Base-by-base conservation (phyloP, 2,888 invertebrate genomes). In the Agriopis aurantiaria region DNA sequence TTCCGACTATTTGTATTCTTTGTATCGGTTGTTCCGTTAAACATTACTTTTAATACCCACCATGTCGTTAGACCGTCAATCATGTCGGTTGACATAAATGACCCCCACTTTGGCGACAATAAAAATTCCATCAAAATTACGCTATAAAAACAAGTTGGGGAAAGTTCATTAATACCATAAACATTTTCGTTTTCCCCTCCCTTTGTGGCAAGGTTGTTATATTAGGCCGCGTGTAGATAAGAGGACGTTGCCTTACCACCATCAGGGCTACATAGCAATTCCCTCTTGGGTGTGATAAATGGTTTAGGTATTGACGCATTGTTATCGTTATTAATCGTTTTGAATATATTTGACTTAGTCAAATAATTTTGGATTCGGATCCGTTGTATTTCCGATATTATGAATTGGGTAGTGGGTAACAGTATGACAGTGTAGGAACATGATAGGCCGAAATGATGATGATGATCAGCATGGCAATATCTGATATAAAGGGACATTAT, bases 141-240 rank as follows among this genome's bases (percentile, higher is more conserved):
- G 76, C 84, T 78, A 80, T 85, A 85, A 85, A 85, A 85, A 84
- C 78, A 85, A 84, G 85, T 85, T 80, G 78, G 80, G 83, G 79
- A 83, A 86, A 87, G 82, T 88, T 88, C 86, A 85, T 88, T 89
- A 87, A 83, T 83, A 81, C 75, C 79, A 83, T 85, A 84, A 88
- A 85, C 83, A 86, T 85, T 87, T 82, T 81, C 81, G 79, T 82
- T 82, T 69, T 79, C 75, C 80, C 80, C 79, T 80, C 82, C 79
- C 78, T 79, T 82, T 78, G 84, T 80, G 78, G 80, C 75, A 72
- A 76, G 77, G 80, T 82, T 83, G 81, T 84, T 84, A 80, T 81
- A 82, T 84, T 83, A 82, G 78, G 78, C 79, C 78, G 53, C 75
- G 80, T 82, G 78, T 78, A 83, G 82, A 85, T 87, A 85, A 84